A percentile compares a stretch with the other conserved stretches of the same genome.
Conservation (phyloP, 2,888 invertebrate species). For the Lathronympha strigana region DNA sequence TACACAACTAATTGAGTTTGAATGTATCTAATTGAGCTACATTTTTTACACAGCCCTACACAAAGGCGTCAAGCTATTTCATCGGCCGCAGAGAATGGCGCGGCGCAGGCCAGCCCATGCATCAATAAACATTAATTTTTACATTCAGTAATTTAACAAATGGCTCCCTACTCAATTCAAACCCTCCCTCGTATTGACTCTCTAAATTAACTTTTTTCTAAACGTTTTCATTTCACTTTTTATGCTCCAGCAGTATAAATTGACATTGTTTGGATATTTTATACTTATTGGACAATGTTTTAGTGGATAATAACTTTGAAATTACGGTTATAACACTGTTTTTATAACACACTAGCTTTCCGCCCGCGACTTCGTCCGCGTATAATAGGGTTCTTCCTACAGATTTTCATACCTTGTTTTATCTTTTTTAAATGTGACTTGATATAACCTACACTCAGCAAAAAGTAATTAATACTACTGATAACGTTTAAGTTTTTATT, state of each 20-base stretch:
- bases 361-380: too few relatives aligned
- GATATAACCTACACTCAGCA: too few relatives aligned
- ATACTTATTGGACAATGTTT: slow-evolving; percentile 59
- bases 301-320: slow-evolving; percentile 47
- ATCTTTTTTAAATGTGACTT: too few relatives aligned
- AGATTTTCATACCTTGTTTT: too few relatives aligned
- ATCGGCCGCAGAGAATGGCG: not conserved
- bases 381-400: too few relatives aligned
- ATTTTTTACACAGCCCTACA: too few relatives aligned
- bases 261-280: slow-evolving; percentile 55
- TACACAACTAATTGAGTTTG: too few relatives aligned
- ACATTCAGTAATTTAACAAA: slow-evolving; percentile 56
- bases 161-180: slow-evolving; percentile 54
- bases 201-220: slow-evolving; percentile 54
- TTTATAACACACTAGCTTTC: too few relatives aligned
- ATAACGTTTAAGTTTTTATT: too few relatives aligned
- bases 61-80: not conserved
- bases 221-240: slow-evolving; percentile 63
- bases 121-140: slow-evolving; percentile 55
- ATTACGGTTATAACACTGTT: slow-evolving; percentile 6
- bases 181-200: slow-evolving; percentile 47
- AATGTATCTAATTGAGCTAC: too few relatives aligned
- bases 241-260: slow-evolving; percentile 50
- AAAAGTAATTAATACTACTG: too few relatives aligned
- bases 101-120: slow-evolving; percentile 27